A percentile compares a stretch with the other conserved stretches of the same genome.
These are phyloP conservation scores for Troglohyphantes excavatus DNA, from an alignment of 2,888 invertebrate species.

Conservation along the genomic window DNA sequence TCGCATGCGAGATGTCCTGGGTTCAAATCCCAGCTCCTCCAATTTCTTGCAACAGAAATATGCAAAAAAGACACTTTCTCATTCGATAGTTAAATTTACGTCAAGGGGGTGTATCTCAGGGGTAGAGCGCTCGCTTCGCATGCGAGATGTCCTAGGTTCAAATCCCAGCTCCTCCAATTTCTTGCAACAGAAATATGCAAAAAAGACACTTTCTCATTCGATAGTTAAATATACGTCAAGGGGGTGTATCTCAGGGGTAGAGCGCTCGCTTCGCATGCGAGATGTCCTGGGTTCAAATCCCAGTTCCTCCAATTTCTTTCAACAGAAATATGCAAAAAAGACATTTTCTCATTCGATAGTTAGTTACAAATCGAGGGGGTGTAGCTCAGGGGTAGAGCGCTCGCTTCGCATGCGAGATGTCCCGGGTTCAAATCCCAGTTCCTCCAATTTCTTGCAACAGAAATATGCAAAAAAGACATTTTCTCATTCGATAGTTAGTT, in stretches of 20 bases:
- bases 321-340: no score
- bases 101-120: constrained; percentile 14
- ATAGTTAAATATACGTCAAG: no score
- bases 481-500: no score
- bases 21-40: constrained; percentile 44
- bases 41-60: no score
- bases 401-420: constrained; percentile 50
- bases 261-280: constrained; percentile 51
- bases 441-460: no score
- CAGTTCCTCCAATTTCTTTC: constrained; percentile 28
- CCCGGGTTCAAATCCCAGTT: constrained; percentile 37
- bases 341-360: no score
- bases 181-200: no score
- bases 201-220: no score
- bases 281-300: constrained; percentile 42
- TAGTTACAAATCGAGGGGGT: no score
- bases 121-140: constrained; percentile 49
- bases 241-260: constrained; percentile 24
- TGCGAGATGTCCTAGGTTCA: constrained; percentile 41
- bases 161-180: constrained; percentile 40
- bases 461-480: no score
- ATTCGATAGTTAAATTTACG: no score
- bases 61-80: no score
- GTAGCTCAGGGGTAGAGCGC: constrained; percentile 34
- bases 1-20: constrained; percentile 43